Base-by-base conservation (phyloP, 2,797 vertebrate genomes). In the Nyctibius grandis region DNA sequence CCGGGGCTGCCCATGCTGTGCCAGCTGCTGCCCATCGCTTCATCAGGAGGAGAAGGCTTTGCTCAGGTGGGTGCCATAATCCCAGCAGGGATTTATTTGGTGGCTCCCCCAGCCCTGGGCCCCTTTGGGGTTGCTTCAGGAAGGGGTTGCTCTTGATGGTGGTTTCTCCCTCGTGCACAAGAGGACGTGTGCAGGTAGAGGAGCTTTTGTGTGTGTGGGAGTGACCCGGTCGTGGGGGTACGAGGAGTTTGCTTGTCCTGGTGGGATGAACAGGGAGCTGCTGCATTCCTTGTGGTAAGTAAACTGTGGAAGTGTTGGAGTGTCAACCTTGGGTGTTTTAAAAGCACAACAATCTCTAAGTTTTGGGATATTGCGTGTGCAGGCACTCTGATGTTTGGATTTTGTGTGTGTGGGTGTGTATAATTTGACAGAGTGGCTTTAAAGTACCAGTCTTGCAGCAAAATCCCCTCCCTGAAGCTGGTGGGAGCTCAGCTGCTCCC, bases 81-180 rank as follows among this genome's bases (percentile, higher is more conserved):
- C 31, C 54, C 19, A 29, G 28, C 0, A 4, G 67, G 69, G 60
- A n/a, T 51, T 70, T 67, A 13, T 9, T 5, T 3, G 21, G 65
- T 75, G 88, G 15, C 5, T 53, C 14, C 53, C 8, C 0, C 1
- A 1, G 0, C 0, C 0, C 0, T 0, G 0, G 2, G 2, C 0
- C 0, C 1, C 1, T 1, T 23, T 9, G 13, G 16, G 29, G 0
- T 6, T n/a, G 23, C 1, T 3, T 2, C 0, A 7, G 7, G 4
- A 0, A 0, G 3, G 14, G 23, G 33, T 1, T 51, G 25, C 0
- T 31, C 2, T 26, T 8, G 15, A 5, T 8, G 28, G 13, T 34
- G 14, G 5, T 0, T 8, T 9, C 1, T 56, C 9, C 22, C 5
- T 44, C 3, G 4, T 0, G 0, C 4, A 0, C 5, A 1, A 1